Percentiles rank a stretch among this genome's conserved stretches.
These are phyloP conservation scores for Stenoptilia bipunctidactyla DNA, from an alignment of 2,888 invertebrate species.

Conservation along the genomic window DNA sequence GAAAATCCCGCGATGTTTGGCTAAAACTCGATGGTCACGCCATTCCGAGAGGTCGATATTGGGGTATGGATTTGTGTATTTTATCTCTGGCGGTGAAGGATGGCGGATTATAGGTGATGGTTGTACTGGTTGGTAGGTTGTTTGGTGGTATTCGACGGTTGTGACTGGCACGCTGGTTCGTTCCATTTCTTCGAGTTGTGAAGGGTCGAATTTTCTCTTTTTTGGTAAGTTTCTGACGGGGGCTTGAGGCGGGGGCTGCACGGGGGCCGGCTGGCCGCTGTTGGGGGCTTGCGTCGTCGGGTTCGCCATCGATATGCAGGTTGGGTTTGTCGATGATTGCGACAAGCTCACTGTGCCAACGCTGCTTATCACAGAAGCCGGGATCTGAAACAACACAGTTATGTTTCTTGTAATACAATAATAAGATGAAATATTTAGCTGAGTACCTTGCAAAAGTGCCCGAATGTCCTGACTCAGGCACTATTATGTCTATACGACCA, in stretches of 20 bases:
- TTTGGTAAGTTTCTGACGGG: conserved; percentile 89
- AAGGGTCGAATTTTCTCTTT: conserved; percentile 89
- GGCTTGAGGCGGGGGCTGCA: conserved; percentile 51
- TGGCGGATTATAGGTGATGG: conserved; percentile 52
- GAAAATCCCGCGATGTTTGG: conserved; percentile 85
- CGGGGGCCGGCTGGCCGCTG: conserved; percentile 21
- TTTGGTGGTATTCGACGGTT: conserved; percentile 37
- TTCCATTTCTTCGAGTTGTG: conserved; percentile 80
- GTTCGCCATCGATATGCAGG: conserved; percentile 57
- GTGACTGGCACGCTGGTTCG: conserved; percentile 48
- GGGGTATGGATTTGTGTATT: conserved; percentile 61
- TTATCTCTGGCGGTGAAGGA: conserved; percentile 71
- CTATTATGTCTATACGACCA: no score
- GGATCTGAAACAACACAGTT: conserved; percentile 69
- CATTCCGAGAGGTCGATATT: conserved; percentile 91
- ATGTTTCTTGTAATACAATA: no score
- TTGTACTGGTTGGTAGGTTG: conserved; percentile 36
- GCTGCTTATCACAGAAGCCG: conserved; percentile 72
- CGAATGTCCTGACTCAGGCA: no score
- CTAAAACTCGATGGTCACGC: conserved; percentile 92
- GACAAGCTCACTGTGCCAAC: conserved; percentile 69
- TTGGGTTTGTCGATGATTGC: conserved; percentile 46
- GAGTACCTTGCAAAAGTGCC: no score
- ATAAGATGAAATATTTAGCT: no score
- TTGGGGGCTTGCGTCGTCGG: conserved; percentile 53